Conservation (phyloP, 2,797 vertebrate genomes). For the Halcyon leucocephala region DNA sequence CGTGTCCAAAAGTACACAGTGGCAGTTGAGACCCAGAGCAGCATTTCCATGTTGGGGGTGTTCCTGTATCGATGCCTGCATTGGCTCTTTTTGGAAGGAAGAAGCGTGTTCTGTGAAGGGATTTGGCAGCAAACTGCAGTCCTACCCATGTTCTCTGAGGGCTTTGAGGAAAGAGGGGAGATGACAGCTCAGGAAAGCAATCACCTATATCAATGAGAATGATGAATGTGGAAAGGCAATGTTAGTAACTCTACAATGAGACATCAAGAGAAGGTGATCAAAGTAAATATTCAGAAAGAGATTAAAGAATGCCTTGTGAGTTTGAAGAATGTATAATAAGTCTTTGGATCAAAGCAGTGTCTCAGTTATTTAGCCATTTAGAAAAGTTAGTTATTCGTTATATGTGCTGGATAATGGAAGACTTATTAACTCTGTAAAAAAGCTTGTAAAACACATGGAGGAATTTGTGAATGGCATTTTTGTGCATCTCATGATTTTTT, state of each 20-base stretch:
- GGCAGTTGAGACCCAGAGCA: not conserved
- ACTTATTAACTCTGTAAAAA: not conserved
- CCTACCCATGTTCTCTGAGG: not conserved
- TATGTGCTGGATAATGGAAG: not conserved
- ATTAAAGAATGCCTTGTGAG: conserved; percentile 30
- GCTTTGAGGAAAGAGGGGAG: not conserved
- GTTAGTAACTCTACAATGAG: conserved; percentile 6
- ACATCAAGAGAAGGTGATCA: conserved; percentile 35
- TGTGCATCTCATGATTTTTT: conserved; percentile 9
- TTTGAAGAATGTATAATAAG: conserved; percentile 5
- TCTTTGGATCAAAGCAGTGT: conserved; percentile 13
- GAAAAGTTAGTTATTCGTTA: not conserved
- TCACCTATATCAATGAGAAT: not conserved
- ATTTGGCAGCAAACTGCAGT: not conserved
- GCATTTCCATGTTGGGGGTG: not conserved
- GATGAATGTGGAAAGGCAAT: not conserved
- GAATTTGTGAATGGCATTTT: conserved; percentile 34
- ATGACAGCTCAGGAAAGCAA: not conserved
- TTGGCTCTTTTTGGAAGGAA: not conserved
- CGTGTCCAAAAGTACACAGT: accelerated
- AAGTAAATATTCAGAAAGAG: conserved; percentile 20
- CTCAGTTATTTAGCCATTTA: conserved; percentile 30
- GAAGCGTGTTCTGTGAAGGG: not conserved
- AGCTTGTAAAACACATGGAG: conserved; percentile 1
- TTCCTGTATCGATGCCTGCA: not conserved